A percentile compares a stretch with the other conserved stretches of the same genome.
phyloP scores from a whole-genome alignment of 2,888 invertebrate genomes.

The Cryptocephalus moraei region DNA sequence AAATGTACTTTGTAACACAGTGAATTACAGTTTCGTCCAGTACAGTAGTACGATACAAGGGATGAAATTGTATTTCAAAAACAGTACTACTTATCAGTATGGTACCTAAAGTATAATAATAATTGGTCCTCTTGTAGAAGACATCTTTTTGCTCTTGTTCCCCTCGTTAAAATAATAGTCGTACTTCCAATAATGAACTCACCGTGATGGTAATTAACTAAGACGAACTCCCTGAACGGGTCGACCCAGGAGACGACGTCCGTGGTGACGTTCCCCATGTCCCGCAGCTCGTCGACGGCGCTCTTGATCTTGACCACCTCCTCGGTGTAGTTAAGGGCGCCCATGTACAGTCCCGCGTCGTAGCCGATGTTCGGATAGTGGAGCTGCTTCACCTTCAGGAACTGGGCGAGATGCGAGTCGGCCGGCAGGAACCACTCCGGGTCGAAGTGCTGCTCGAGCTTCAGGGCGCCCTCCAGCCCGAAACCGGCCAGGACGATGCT shows the following conservation, averaged over 20 bases:
- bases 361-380: conserved; percentile 59
- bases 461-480: conserved; percentile 51
- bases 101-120: too few species aligned
- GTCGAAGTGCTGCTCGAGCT: conserved; percentile 68
- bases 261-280: conserved; percentile 43
- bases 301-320: conserved; percentile 49
- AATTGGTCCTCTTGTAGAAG: too few species aligned
- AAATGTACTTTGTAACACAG: too few species aligned
- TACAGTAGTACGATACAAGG: too few species aligned
- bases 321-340: conserved; percentile 52
- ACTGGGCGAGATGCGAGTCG: conserved; percentile 53
- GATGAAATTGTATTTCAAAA: too few species aligned
- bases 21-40: too few species aligned
- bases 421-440: conserved; percentile 70
- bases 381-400: conserved; percentile 42
- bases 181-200: too few species aligned
- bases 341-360: conserved; percentile 55
- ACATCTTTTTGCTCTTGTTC: too few species aligned
- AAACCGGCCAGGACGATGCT: conserved; percentile 50
- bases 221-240: conserved; percentile 53
- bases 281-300: conserved; percentile 44
- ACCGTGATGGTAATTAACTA: conserved; percentile 45
- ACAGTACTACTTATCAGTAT: too few species aligned
- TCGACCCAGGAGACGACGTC: conserved; percentile 54
- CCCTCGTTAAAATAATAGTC: too few species aligned